phyloP scores from a whole-genome alignment of 2,113 vertebrate species.

The Halichoeres trimaculatus region DNA sequence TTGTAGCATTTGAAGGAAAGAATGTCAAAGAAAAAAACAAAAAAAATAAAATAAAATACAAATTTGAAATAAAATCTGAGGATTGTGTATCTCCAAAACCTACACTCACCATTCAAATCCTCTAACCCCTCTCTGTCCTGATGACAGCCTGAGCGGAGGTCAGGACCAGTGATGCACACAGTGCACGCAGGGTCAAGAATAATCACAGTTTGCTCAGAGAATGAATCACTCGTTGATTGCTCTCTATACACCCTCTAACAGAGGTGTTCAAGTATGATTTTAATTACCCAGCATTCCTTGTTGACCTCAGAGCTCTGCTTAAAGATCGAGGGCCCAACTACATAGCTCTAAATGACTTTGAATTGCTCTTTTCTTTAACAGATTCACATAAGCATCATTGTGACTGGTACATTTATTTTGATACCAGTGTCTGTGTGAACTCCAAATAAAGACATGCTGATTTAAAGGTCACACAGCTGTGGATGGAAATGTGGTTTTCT shows the following conservation, averaged over 20 bases:
- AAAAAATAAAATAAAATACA: background rate
- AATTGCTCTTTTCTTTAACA: conserved; percentile 1
- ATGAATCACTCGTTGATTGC: conserved; percentile 61
- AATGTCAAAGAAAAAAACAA: background rate
- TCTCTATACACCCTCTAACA: conserved; percentile 44
- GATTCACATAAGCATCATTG: conserved; percentile 19
- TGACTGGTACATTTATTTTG: conserved; percentile 1
- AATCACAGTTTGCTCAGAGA: conserved; percentile 48
- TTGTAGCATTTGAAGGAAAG: background rate
- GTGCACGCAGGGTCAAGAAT: conserved; percentile 30
- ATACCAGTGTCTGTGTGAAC: conserved; percentile 1
- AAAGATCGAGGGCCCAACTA: conserved; percentile 24
- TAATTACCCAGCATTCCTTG: conserved; percentile 39
- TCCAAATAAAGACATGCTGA: conserved; percentile 30
- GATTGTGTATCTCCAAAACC: background rate
- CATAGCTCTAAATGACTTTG: conserved; percentile 1
- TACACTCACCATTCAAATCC: conserved; percentile 17
- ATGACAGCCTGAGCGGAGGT: conserved; percentile 43
- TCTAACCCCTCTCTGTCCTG: conserved; percentile 12
- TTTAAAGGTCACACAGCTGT: conserved; percentile 40
- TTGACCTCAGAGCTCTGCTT: conserved; percentile 55
- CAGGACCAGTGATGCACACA: conserved; percentile 23
- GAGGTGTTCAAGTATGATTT: conserved; percentile 44
- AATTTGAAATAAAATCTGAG: background rate
- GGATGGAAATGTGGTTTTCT: background rate